Base-by-base conservation (phyloP, 2,113 vertebrate species). In the Astur gentilis region DNA sequence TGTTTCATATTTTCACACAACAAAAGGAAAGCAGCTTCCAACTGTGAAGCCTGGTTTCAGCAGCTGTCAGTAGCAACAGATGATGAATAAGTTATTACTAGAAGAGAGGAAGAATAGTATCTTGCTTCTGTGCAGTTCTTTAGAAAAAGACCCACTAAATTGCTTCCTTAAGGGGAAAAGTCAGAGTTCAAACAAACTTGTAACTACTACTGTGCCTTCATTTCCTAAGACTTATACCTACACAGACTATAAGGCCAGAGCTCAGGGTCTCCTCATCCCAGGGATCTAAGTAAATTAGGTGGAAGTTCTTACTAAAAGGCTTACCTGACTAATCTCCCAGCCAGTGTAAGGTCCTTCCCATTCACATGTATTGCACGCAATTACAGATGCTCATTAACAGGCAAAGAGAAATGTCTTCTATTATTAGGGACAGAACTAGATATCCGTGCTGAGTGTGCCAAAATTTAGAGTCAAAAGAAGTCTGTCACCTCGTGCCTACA, bases 321-420 rank as follows among this genome's bases (percentile, higher is more conserved):
- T 96, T 96, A 95, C 81, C 73, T 85, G 77, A 60, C 89, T 94
- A 47, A 95, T 93, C 84, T 92, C n/a, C 52, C 60, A 67, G 65
- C 42, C 77, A 78, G 47, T 9, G 12, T 22, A 54, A 92, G 57
- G 77, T 22, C 73, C 72, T 84, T 81, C 76, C 72, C 50, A 57
- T 89, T 78, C 89, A 55, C 61, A 40, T 17, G 40, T 31, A 85
- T 34, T 57, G 36, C 69, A 93, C 4, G 7, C 61, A 92, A 31
- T 72, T 83, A 85, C 31, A 83, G 75, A 44, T 10, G 10, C 71
- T 83, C 52, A 25, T 88, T 55, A 91, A 50, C 49, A 50, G 49
- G 13, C 49, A 50, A 25, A 50, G 22, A 50, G 49, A 50, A 50
- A 50, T 25, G 49, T 25, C 49, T 25, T 50, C 49, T 25, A 25